Conservation (phyloP, 1,140 invertebrate genomes). For the Drosophila obscura region DNA sequence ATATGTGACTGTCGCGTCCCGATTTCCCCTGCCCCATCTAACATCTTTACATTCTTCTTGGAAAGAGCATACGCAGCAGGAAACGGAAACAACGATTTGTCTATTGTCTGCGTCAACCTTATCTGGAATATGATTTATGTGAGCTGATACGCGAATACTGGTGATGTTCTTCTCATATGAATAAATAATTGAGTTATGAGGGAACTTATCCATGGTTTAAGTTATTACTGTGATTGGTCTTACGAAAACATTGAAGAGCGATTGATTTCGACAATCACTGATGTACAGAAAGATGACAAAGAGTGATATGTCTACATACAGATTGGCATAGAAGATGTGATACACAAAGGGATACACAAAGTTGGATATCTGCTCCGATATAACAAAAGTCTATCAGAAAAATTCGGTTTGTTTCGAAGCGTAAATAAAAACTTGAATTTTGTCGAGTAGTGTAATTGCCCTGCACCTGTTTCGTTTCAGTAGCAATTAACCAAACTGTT, state of each 20-base stretch:
- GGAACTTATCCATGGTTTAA: neutral
- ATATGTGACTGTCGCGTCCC: constrained; percentile 3
- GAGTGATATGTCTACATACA: constrained; percentile 88
- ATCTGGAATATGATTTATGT: constrained; percentile 38
- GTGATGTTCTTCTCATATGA: constrained; percentile 75
- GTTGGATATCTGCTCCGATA: no score
- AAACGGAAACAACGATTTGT: constrained; percentile 56
- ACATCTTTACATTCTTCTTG: constrained; percentile 21
- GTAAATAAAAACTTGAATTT: neutral
- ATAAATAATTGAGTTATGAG: neutral
- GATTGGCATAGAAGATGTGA: constrained; percentile 87
- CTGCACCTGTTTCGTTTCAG: neutral
- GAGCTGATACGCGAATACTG: constrained; percentile 32
- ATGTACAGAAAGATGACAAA: constrained; percentile 91
- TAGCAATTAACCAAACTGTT: neutral
- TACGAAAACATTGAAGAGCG: constrained; percentile 84
- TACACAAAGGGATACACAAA: no score
- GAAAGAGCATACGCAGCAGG: constrained; percentile 37
- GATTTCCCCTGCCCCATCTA: neutral
- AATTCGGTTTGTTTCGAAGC: no score
- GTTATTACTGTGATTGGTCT: constrained; percentile 31
- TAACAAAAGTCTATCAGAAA: no score
- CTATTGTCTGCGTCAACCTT: constrained; percentile 42
- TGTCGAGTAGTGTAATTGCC: neutral
- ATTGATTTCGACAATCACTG: constrained; percentile 87